These are phyloP conservation scores for Ellobius talpinus DNA, from an alignment of 2,113 vertebrate genomes.

Conservation along the genomic window DNA sequence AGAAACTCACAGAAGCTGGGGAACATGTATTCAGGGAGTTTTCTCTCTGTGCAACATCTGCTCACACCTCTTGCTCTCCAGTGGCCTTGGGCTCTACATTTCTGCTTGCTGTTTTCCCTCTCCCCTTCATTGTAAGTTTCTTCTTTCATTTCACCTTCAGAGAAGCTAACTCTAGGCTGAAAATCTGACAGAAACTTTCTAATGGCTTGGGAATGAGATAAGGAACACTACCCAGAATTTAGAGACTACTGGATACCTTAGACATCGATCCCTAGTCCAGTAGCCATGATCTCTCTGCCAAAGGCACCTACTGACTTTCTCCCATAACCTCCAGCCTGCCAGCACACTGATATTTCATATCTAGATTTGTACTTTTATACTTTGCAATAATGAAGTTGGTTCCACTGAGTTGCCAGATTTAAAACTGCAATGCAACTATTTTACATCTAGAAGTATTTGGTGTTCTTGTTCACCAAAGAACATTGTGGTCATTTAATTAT, in stretches of 20 bases:
- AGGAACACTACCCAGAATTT: not conserved
- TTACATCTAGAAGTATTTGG: not conserved
- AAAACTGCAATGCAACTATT: not conserved
- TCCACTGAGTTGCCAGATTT: not conserved
- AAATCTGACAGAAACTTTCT: not conserved
- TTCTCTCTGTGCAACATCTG: not conserved
- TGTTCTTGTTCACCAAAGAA: not conserved
- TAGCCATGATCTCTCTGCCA: not conserved
- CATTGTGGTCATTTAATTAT: not conserved
- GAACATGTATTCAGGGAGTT: not conserved
- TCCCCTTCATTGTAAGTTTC: not conserved
- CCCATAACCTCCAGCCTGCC: not conserved
- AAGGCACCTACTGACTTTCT: not conserved
- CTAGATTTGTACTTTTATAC: not conserved
- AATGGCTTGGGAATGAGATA: not conserved
- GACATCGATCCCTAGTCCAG: not conserved
- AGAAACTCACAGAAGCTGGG: not conserved
- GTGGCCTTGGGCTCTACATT: not conserved
- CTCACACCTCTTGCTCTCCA: accelerated
- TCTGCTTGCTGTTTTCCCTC: not conserved
- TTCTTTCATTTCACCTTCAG: not conserved
- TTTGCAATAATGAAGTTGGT: not conserved
- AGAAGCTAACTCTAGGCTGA: not conserved
- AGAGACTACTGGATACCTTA: not conserved
- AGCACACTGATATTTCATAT: not conserved